Evolutionary conservation across 2,113 vertebrate genomes (phyloP).

Genomic region (Ciconia boyciana): DNA sequence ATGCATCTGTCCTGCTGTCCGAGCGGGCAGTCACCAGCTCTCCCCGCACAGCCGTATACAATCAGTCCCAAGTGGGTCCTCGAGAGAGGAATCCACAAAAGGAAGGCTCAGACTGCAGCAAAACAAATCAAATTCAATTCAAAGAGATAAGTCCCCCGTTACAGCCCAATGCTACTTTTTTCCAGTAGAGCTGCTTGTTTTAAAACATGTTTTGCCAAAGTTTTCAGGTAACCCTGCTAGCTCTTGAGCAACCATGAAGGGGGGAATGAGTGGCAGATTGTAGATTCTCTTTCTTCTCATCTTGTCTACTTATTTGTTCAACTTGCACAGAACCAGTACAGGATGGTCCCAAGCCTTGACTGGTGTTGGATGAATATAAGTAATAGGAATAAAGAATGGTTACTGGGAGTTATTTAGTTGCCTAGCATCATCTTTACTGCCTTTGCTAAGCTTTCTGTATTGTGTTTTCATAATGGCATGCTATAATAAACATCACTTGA

Average conservation of each 20-base stretch:
- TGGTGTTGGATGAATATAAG: not conserved
- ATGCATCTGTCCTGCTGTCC: no score
- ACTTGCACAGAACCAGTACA: not conserved
- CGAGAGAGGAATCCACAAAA: no score
- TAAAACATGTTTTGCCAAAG: not conserved
- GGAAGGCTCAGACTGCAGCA: not conserved
- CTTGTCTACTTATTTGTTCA: not conserved
- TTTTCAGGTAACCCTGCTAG: not conserved
- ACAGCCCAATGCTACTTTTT: not conserved
- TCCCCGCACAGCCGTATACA: no score
- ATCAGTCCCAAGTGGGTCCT: no score
- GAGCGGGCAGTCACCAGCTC: no score
- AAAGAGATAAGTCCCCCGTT: not conserved
- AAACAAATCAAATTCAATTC: not conserved
- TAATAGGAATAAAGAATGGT: not conserved
- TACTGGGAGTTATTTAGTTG: not conserved
- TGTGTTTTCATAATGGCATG: not conserved
- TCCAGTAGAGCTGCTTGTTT: not conserved
- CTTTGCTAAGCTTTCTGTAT: not conserved
- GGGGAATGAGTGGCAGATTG: not conserved
- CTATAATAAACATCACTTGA: not conserved
- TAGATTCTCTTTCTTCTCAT: not conserved
- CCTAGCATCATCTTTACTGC: not conserved
- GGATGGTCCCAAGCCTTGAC: not conserved
- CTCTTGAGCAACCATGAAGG: not conserved